Evolutionary conservation across 2,888 invertebrate genomes (phyloP).

Genomic region (Cosmorhoe ocellata): DNA sequence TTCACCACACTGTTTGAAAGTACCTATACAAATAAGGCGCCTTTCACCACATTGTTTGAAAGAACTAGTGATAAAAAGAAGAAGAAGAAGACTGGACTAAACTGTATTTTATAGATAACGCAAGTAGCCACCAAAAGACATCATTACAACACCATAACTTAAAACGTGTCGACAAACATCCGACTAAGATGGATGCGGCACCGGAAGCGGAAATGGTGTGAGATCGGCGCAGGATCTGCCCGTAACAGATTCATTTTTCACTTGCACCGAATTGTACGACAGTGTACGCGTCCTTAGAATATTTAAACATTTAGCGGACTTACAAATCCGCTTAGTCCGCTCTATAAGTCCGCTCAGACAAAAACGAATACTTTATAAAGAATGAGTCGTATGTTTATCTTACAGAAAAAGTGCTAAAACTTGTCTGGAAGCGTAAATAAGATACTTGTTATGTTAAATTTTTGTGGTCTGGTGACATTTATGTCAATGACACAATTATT

Average conservation of each 20-base stretch:
- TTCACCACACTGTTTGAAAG: too few species aligned
- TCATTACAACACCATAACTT: constrained; percentile 57
- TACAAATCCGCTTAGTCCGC: background rate
- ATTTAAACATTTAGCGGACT: constrained; percentile 9
- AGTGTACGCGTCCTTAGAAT: constrained; percentile 1
- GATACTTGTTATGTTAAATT: too few species aligned
- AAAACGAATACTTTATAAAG: too few species aligned
- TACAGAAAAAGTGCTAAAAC: too few species aligned
- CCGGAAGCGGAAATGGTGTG: constrained; percentile 71
- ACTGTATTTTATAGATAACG: background rate
- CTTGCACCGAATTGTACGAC: constrained; percentile 28
- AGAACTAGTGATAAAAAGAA: too few species aligned
- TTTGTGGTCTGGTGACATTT: too few species aligned
- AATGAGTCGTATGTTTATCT: too few species aligned
- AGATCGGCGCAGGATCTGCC: constrained; percentile 61
- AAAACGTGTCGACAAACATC: constrained; percentile 68
- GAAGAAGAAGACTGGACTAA: too few species aligned
- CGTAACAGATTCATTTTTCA: constrained; percentile 73
- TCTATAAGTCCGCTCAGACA: background rate
- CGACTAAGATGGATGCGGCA: constrained; percentile 71
- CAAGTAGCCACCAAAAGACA: constrained; percentile 25
- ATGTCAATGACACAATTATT: too few species aligned
- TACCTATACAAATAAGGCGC: too few species aligned
- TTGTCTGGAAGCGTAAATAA: too few species aligned
- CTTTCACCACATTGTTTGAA: too few species aligned